phyloP scores from a whole-genome alignment of 1,140 invertebrate genomes.

The Tetragonula clypearis region DNA sequence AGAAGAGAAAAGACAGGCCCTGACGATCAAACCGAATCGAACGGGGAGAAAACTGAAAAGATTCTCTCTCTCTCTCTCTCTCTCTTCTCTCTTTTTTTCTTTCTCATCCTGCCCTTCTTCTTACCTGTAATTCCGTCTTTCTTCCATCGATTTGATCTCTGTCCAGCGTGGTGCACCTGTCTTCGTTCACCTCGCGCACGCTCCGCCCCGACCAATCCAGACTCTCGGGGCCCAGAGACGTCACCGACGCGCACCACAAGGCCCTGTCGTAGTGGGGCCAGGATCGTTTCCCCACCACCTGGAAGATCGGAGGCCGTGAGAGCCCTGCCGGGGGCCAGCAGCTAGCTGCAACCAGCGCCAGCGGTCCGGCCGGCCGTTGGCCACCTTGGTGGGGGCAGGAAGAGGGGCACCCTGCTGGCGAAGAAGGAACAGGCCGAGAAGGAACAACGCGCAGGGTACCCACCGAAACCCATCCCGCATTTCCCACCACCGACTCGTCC shows the following conservation, averaged over 20 bases:
- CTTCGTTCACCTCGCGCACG: slow-evolving; percentile 72
- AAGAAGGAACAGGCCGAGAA: slow-evolving; percentile 46
- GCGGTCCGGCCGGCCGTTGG: slow-evolving; percentile 57
- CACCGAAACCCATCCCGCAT: slow-evolving; percentile 72
- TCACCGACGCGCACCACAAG: slow-evolving; percentile 59
- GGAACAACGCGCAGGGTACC: slow-evolving; percentile 60
- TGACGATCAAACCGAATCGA: slow-evolving; percentile 48
- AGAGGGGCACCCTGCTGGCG: slow-evolving; percentile 66
- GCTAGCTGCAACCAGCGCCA: slow-evolving; percentile 60
- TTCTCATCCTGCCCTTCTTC: slow-evolving; percentile 6
- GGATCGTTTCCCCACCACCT: slow-evolving; percentile 63
- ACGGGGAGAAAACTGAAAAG: slow-evolving; percentile 63
- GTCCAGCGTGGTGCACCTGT: slow-evolving; percentile 69
- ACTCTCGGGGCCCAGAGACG: slow-evolving; percentile 69
- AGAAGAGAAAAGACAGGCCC: slow-evolving; percentile 25
- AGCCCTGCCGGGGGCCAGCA: slow-evolving; percentile 62
- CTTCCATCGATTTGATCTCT: slow-evolving; percentile 21
- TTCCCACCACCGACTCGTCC: slow-evolving; percentile 76
- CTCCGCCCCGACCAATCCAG: slow-evolving; percentile 78
- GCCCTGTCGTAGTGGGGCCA: slow-evolving; percentile 47
- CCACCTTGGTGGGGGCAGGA: slow-evolving; percentile 64
- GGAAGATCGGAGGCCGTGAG: slow-evolving; percentile 52
- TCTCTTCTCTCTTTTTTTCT: slow-evolving; percentile 16
- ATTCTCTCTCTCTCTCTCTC: slow-evolving; percentile 27
- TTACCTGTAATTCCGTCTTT: background rate